Evolutionary conservation across 2,888 invertebrate genomes (phyloP), one percentile per base, ranked within the genome.

Genomic region (Marronus borbonicus): DNA sequence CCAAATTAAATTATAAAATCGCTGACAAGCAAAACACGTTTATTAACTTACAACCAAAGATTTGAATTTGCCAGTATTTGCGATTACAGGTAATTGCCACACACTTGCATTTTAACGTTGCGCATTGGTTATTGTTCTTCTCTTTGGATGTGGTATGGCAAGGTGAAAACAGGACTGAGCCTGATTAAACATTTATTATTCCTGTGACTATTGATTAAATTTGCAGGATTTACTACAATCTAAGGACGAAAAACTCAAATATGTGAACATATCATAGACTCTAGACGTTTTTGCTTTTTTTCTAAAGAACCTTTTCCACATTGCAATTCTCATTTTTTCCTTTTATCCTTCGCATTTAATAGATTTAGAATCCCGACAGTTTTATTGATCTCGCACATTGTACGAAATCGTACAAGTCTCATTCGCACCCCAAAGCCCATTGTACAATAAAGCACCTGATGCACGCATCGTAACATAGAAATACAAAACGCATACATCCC

Each of bases 361-460:
- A n/a, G n/a, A 17, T 17, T 52, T n/a, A 17, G 5, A 52, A 52
- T 52, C 52, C n/a, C 7, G 10, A 14, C n/a, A 14, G 17, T 17
- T 17, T n/a, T 52, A 17, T 17, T n/a, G 52, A 52, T 52, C n/a
- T 60, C 28, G 55, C 55, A 55, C 17, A 55, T 55, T 20, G 55
- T 55, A n/a, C 8, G 20, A n/a, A 8, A 55, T 28, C 60, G 7
- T 24, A 60, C 8, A 12, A 60, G 0, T 24, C 12, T 12, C 60
- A 0, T 20, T 20, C 20, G 12, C 28, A 5, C 10, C 5, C 28
- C 17, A 55, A 60, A 24, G 24, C 60, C 28, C 24, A 20, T 8
- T 60, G 12, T 12, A 7, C 8, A 60, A 24, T 28, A n/a, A 17
- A 60, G 24, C 60, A 60, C 60, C 60, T 60, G 60, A 60, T 60